These are phyloP conservation scores for Leptobrachium leishanense DNA, from an alignment of 2,113 vertebrate genomes.

Conservation along the genomic window DNA sequence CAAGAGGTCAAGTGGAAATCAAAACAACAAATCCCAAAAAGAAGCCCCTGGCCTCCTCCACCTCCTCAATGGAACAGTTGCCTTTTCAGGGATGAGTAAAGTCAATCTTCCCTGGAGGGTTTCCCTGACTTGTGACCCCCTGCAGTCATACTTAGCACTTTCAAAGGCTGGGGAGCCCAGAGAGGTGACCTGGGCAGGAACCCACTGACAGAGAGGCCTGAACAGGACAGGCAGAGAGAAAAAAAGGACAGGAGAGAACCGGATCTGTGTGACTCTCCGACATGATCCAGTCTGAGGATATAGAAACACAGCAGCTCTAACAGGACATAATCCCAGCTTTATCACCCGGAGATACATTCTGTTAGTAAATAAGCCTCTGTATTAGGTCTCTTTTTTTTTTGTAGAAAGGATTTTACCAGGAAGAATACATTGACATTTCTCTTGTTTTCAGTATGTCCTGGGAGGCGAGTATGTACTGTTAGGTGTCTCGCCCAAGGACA, in stretches of 20 bases:
- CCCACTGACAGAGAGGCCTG: constrained; percentile 46
- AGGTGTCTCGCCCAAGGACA: no score
- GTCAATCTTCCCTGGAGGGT: constrained; percentile 74
- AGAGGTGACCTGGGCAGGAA: constrained; percentile 65
- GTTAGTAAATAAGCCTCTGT: no score
- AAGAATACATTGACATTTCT: no score
- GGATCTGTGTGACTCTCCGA: neutral
- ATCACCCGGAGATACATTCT: no score
- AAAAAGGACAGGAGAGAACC: constrained; percentile 14
- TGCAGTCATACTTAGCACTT: constrained; percentile 79
- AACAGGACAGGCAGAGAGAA: neutral
- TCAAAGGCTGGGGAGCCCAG: constrained; percentile 75
- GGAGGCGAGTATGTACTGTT: no score
- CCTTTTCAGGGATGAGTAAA: constrained; percentile 77
- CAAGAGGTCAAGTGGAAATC: constrained; percentile 54
- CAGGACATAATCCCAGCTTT: no score
- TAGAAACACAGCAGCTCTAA: no score
- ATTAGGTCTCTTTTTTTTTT: no score
- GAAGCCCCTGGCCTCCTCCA: constrained; percentile 32
- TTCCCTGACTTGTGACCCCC: constrained; percentile 82
- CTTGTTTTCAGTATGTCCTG: no score
- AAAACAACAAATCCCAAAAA: constrained; percentile 47
- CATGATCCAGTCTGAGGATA: neutral
- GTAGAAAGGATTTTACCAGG: no score
- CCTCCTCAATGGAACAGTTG: constrained; percentile 60